These are phyloP conservation scores for Scomber scombrus DNA, from an alignment of 2,113 vertebrate genomes.

Conservation along the genomic window DNA sequence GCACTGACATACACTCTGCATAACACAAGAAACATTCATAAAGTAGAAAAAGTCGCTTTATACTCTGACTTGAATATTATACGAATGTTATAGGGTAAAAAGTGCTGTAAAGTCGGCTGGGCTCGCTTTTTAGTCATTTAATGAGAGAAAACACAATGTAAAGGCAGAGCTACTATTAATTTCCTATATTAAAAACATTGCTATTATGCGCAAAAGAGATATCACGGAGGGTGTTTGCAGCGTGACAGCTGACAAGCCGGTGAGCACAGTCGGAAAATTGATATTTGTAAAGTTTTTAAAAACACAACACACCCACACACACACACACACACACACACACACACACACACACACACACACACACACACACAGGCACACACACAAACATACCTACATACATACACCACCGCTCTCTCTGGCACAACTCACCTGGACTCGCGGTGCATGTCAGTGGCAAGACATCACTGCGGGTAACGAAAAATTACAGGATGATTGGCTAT, in stretches of 20 bases:
- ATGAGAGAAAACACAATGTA: background rate
- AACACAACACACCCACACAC: background rate
- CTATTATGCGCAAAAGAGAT: background rate
- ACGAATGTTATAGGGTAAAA: background rate
- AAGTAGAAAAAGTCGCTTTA: background rate
- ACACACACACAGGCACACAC: too few species aligned
- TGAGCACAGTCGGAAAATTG: background rate
- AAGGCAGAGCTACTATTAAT: background rate
- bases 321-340: too few species aligned
- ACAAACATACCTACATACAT: too few species aligned
- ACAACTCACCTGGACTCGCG: slow-evolving; percentile 64
- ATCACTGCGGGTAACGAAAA: slow-evolving; percentile 35
- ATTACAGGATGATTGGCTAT: background rate
- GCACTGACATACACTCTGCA: background rate
- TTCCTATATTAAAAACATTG: background rate
- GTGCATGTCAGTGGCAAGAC: slow-evolving; percentile 60
- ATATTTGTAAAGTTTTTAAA: background rate
- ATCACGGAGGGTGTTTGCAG: background rate
- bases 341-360: too few species aligned
- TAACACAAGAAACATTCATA: background rate
- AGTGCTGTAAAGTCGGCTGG: rapidly evolving
- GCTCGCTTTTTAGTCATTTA: background rate
- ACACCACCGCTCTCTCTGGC: background rate
- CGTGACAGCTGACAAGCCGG: slow-evolving; percentile 42
- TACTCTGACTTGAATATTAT: background rate